phyloP scores from a whole-genome alignment of 2,797 vertebrate species.

The Chelonia mydas region DNA sequence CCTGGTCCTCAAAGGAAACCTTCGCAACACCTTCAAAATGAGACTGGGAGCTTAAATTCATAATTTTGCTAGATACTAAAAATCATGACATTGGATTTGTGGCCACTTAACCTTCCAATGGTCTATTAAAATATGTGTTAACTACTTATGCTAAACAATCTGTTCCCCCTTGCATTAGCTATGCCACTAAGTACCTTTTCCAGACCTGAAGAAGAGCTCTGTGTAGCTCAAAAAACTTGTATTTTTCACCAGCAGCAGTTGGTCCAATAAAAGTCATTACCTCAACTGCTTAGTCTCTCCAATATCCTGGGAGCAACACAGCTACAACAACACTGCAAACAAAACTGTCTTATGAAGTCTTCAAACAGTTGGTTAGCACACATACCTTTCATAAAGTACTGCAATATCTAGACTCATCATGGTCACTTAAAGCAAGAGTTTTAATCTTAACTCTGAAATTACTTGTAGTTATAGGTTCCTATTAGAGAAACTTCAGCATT shows the following conservation, averaged over 20 bases:
- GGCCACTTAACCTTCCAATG: background rate
- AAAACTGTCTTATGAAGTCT: background rate
- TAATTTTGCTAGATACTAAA: background rate
- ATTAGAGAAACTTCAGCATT: slow-evolving; percentile 34
- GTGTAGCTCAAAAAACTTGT: background rate
- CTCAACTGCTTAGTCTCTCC: background rate
- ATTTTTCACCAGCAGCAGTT: background rate
- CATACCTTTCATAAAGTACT: background rate
- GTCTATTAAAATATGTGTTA: background rate
- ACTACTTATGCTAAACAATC: background rate
- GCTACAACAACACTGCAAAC: background rate
- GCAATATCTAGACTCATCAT: background rate
- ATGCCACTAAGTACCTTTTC: background rate
- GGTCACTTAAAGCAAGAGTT: slow-evolving; percentile 27
- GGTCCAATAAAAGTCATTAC: background rate
- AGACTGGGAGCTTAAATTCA: background rate
- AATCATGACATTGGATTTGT: background rate
- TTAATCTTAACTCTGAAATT: slow-evolving; percentile 33
- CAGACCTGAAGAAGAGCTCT: background rate
- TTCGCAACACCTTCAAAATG: background rate
- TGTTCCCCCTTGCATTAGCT: background rate
- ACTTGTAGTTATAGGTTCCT: slow-evolving; percentile 24
- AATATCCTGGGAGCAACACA: background rate
- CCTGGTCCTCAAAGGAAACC: background rate
- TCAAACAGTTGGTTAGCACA: background rate